Evolutionary conservation across 2,113 vertebrate genomes (phyloP), one percentile per base, ranked within the genome.

Genomic region (Neoarius graeffei): DNA sequence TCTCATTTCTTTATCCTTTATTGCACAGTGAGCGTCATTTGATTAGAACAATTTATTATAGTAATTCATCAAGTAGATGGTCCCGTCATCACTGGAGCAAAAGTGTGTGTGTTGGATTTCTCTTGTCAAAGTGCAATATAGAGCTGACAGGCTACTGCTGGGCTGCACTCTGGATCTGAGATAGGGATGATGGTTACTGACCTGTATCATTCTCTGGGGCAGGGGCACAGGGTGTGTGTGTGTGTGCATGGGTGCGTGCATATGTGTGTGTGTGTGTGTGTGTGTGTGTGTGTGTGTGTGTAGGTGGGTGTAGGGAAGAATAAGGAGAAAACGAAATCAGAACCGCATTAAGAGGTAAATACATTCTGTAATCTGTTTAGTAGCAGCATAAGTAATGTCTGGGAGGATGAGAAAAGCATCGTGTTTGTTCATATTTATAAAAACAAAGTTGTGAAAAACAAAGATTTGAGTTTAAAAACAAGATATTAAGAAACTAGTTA

Each of bases 21-120:
- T 88, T 86, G 86, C 82, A 84, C 86, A 85, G 89, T 90, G 83
- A 93, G 79, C 86, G 87, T 89, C 74, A 88, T 93, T 94, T 94
- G 91, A 94, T 95, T 93, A 93, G 90, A 85, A 92, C 80, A 57
- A 85, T 89, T 89, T 92, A 86, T 88, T 79, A 79, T 86, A 87
- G 86, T 91, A 91, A 92, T 91, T 85, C 88, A 92, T 93, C 91
- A 93, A 35, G 19, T 80, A 74, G 83, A 84, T n/a, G 87, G 89
- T 60, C 85, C 69, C 71, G 42, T 64, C 83, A 76, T 59, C 81
- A 86, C 86, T 88, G 86, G 80, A 89, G 13, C 23, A 54, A 57
- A 81, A 74, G 76, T 50, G 57, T 85, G 87, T 86, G 50, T 67
- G 74, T 79, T 54, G 4, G 35, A 57, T 67, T 87, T 48, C 59